A percentile compares a stretch with the other conserved stretches of the same genome.
These are phyloP conservation scores for Bursaphelenchus mucronatus DNA, from an alignment of 1,140 invertebrate genomes.

Conservation along the genomic window DNA sequence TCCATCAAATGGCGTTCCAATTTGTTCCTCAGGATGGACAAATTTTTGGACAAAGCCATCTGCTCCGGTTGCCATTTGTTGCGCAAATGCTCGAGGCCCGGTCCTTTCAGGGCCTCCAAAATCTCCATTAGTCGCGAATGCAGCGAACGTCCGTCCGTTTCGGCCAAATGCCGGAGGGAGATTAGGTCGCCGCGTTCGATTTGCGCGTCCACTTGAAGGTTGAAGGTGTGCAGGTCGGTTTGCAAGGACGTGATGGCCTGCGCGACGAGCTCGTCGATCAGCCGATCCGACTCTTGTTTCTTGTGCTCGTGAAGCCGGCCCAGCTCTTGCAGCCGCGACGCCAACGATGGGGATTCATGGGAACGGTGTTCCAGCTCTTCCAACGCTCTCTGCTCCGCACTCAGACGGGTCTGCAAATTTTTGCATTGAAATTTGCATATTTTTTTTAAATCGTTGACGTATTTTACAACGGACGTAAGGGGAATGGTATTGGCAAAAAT, in stretches of 20 bases:
- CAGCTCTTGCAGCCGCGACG: background rate
- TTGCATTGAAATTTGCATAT: too few relatives aligned
- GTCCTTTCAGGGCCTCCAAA: background rate
- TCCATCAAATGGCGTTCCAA: background rate
- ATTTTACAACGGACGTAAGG: too few relatives aligned
- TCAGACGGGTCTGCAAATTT: too few relatives aligned
- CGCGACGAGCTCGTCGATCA: constrained; percentile 17
- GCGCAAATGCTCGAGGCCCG: constrained; percentile 9
- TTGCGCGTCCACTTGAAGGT: constrained; percentile 15
- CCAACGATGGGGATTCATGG: constrained; percentile 4
- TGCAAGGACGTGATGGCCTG: background rate
- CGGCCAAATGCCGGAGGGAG: constrained; percentile 13
- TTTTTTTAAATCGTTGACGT: too few relatives aligned
- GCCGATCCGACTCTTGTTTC: background rate
- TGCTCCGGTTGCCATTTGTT: constrained; percentile 6
- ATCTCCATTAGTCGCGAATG: constrained; percentile 4
- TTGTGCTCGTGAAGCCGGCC: background rate
- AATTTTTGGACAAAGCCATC: background rate
- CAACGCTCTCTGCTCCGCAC: constrained; percentile 4
- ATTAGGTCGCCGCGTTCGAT: constrained; percentile 4
- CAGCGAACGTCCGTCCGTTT: constrained; percentile 6
- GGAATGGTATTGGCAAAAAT: too few relatives aligned
- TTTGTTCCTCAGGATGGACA: background rate
- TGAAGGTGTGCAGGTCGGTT: constrained; percentile 6
- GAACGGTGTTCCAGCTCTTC: constrained; percentile 16